Percentiles rank a stretch among this genome's conserved stretches.
These are phyloP conservation scores for Chaetophractus vellerosus DNA, from an alignment of 2,797 vertebrate species.

Conservation along the genomic window DNA sequence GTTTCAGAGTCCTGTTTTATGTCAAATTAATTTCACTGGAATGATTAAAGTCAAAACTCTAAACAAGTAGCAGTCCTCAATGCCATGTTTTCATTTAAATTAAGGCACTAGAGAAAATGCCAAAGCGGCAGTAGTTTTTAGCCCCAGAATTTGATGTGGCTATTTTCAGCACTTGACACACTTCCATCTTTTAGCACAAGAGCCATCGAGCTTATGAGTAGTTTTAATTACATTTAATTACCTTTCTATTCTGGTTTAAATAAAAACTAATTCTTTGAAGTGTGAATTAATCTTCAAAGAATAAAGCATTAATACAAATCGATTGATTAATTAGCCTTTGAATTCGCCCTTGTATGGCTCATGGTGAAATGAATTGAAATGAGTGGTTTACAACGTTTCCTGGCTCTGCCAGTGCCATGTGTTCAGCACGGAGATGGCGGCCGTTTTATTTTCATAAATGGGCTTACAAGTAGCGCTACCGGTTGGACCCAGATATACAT, in stretches of 20 bases:
- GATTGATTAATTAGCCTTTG: slow-evolving; percentile 67
- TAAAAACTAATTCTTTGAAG: slow-evolving; percentile 69
- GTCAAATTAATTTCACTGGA: slow-evolving; percentile 60
- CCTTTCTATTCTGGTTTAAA: slow-evolving; percentile 74
- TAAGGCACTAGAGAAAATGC: neutral
- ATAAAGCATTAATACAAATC: slow-evolving; percentile 41
- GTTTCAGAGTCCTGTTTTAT: slow-evolving; percentile 46
- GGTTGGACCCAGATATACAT: neutral
- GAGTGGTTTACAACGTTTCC: neutral
- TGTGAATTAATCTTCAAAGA: slow-evolving; percentile 58
- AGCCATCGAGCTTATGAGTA: neutral
- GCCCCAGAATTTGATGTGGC: neutral
- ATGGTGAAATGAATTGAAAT: neutral
- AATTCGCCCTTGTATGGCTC: slow-evolving; percentile 44
- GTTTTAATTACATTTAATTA: slow-evolving; percentile 44
- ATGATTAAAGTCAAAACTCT: slow-evolving; percentile 27
- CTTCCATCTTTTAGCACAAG: slow-evolving; percentile 61
- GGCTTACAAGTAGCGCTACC: neutral
- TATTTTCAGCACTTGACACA: neutral
- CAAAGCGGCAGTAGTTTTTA: neutral
- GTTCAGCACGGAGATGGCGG: neutral
- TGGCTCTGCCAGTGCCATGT: neutral
- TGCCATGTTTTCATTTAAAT: slow-evolving; percentile 69
- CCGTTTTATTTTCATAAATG: neutral
- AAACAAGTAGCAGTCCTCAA: neutral